Evolutionary conservation across 2,797 vertebrate genomes (phyloP), one percentile per base, ranked within the genome.

Genomic region (Pempheris klunzingeri): DNA sequence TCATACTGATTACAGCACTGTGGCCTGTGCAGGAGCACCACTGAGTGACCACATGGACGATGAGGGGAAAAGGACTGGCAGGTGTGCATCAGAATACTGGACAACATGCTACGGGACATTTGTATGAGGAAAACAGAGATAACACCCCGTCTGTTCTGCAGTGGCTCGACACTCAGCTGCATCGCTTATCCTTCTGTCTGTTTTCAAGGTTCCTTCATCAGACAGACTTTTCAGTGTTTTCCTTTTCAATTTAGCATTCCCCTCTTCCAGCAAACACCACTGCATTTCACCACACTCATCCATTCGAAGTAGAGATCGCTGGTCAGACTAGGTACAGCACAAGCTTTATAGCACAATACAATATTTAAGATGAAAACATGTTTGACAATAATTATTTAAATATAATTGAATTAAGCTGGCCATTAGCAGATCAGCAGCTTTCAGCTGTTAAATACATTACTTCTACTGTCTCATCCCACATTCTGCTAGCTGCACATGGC

Each of bases 221-320:
- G 12, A 44, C 24, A 22, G 22, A 41, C 13, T 34, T 52, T 54
- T 52, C 22, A 46, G 3, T 44, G 17, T 24, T 60, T 44, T 39
- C 30, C 7, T 28, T 24, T 15, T 66, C 4, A 54, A 13, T 44
- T 77, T 57, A 54, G 26, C 26, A 58, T 71, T 76, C 17, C 4
- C 4, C 6, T 28, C 32, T 26, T 1, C 26, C 43, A 63, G 22
- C 9, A 8, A 61, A 50, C 36, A 46, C 5, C 12, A 6, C 22
- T 28, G 50, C 24, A 49, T 62, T 52, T 77, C 32, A 68, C 36
- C 50, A 46, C 30, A 49, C 54, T 70, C 26, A 69, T 49, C 49
- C 43, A 71, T 74, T 77, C 69, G 53, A 50, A 71, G 75, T 11
- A 46, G 13, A 39, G 7, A 22, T 44, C 17, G 24, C n/a, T 24